Evolutionary conservation across 2,888 invertebrate genomes (phyloP).

Genomic region (Trissonchulus sp.): DNA sequence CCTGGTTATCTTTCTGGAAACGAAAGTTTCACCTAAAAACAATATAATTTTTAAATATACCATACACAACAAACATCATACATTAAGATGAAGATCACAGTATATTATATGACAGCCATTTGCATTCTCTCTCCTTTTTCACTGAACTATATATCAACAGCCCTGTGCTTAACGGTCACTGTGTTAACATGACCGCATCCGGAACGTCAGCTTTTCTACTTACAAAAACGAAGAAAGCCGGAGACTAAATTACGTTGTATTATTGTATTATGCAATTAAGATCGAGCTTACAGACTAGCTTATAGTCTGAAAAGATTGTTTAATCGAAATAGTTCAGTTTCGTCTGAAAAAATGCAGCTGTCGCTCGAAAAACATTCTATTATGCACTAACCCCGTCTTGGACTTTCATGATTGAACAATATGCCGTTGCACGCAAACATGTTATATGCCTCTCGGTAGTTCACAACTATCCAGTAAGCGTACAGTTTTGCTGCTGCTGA

Average conservation of each 20-base stretch:
- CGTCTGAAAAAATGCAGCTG: too few relatives aligned
- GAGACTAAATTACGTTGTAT: too few relatives aligned
- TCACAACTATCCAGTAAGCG: slow-evolving; percentile 90
- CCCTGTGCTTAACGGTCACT: not conserved
- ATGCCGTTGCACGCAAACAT: slow-evolving; percentile 95
- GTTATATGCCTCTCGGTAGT: slow-evolving; percentile 87
- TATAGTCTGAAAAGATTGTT: too few relatives aligned
- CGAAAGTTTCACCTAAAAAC: slow-evolving; percentile 78
- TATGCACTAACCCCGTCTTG: slow-evolving; percentile 66
- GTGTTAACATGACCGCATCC: too few relatives aligned
- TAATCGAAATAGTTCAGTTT: too few relatives aligned
- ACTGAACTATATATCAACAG: not conserved
- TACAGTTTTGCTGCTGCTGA: slow-evolving; percentile 89
- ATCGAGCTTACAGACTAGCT: too few relatives aligned
- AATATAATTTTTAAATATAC: too few relatives aligned
- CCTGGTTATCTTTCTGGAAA: slow-evolving; percentile 93
- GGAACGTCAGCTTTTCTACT: too few relatives aligned
- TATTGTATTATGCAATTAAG: too few relatives aligned
- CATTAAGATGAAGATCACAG: not conserved
- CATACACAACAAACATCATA: not conserved
- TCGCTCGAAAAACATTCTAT: too few relatives aligned
- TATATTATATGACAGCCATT: not conserved
- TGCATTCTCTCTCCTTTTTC: not conserved
- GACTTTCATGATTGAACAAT: slow-evolving; percentile 92
- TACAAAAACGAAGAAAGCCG: too few relatives aligned